Evolutionary conservation across 2,888 invertebrate species (phyloP).

Genomic region (Lepidochitona cinerea): DNA sequence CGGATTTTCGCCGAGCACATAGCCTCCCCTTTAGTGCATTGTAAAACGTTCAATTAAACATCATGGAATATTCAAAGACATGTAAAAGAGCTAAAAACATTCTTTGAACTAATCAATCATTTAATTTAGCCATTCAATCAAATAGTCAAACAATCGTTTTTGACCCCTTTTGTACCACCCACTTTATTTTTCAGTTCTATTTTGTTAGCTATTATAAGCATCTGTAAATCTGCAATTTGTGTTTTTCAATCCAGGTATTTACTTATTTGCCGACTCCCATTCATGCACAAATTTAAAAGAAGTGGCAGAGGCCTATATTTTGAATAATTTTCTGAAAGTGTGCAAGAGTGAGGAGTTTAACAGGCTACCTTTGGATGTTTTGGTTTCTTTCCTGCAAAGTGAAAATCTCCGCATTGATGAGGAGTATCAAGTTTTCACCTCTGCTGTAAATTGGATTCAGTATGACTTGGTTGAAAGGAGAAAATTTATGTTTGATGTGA

Average conservation of each 20-base stretch:
- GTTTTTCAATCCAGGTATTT: conserved; percentile 59
- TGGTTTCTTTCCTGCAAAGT: conserved; percentile 84
- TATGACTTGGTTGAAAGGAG: conserved; percentile 84
- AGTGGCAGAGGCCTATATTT: conserved; percentile 85
- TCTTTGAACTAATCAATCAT: no score
- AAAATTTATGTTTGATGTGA: conserved; percentile 87
- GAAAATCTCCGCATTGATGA: conserved; percentile 90
- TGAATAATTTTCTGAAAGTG: conserved; percentile 87
- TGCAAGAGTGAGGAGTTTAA: conserved; percentile 87
- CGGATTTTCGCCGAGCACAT: no score
- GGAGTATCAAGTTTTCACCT: conserved; percentile 86
- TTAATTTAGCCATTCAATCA: no score
- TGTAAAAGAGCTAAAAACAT: no score
- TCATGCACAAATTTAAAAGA: conserved; percentile 84
- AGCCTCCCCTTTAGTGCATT: no score
- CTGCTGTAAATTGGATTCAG: conserved; percentile 89
- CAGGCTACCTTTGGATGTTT: conserved; percentile 83
- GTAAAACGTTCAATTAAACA: no score
- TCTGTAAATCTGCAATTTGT: no score
- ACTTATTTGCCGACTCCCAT: conserved; percentile 88
- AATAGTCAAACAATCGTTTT: no score
- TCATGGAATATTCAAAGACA: no score
- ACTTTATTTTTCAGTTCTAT: no score
- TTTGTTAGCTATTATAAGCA: no score
- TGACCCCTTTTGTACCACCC: no score